Base-by-base conservation (phyloP, 2,797 vertebrate species). In the Molossus alvarezi region DNA sequence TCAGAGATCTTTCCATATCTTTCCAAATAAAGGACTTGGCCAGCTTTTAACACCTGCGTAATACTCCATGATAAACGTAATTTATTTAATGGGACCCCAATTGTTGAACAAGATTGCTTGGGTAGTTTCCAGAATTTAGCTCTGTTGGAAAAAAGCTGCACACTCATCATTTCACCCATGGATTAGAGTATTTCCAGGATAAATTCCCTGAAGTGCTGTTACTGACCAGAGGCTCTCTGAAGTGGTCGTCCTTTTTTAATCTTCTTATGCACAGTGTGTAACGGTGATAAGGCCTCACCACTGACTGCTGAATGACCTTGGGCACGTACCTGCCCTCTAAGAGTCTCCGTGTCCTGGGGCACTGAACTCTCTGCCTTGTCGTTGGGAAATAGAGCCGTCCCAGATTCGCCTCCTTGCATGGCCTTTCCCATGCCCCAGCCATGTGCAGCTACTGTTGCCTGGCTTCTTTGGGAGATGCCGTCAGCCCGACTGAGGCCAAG, bases 361-460 rank as follows among this genome's bases (percentile, higher is more conserved):
- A 9, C 82, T 73, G 57, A 29, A 64, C 27, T 73, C 14, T 79
- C 64, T 67, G 71, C 62, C 57, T 91, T 65, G 69, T 67, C 62
- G 51, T 72, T 77, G 64, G 72, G 89, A 51, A 25, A 85, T n/a
- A 75, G 1, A 72, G 29, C 48, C 0, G 0, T 18, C 60, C 21
- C 67, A 33, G 20, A 18, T 45, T 51, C 1, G 21, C 55, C 58
- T 62, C 21, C 62, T 48, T 53, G 55, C 41, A 12, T 77, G 65
- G 41, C 90, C 83, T 97, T 95, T 95, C 86, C 69, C 75, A 92
- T 0, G 17, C 62, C 92, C 72, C 91, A 21, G 77, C 58, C 57
- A 21, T 3, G 0, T 7, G 58, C n/a, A 64, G 75, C 76, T 48
- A 0, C 62, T 62, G 60, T 71, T 9, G 53, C 41, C 6, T 15